A percentile compares a stretch with the other conserved stretches of the same genome.
phyloP scores from a whole-genome alignment of 2,888 invertebrate genomes.

The Rhamnusium bicolor region DNA sequence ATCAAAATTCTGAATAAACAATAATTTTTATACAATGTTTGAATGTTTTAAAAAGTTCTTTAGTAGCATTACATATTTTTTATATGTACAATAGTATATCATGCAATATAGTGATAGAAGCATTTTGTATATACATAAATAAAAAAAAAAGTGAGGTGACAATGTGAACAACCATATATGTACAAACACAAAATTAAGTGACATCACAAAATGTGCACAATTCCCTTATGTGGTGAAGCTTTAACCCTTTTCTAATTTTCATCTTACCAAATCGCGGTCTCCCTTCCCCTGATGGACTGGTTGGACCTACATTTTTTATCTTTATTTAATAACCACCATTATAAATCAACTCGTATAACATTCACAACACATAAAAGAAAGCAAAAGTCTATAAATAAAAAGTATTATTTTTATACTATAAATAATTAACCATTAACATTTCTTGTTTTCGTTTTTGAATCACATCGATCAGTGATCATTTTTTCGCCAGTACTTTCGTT shows the following conservation, averaged over 20 bases:
- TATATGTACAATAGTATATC: background rate
- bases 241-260: slow-evolving; percentile 26
- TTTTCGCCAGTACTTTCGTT: too few relatives aligned
- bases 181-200: slow-evolving; percentile 28
- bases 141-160: slow-evolving; percentile 17
- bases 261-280: slow-evolving; percentile 68
- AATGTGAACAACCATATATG: slow-evolving; percentile 1
- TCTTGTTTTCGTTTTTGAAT: too few relatives aligned
- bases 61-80: too few relatives aligned
- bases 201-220: slow-evolving; percentile 48
- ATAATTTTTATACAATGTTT: too few relatives aligned
- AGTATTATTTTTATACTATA: too few relatives aligned
- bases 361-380: too few relatives aligned
- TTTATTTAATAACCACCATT: slow-evolving; percentile 22
- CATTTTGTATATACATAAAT: slow-evolving; percentile 1
- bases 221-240: slow-evolving; percentile 37
- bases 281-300: slow-evolving; percentile 65
- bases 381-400: too few relatives aligned
- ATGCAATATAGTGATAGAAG: background rate
- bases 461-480: too few relatives aligned
- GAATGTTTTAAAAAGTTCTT: too few relatives aligned
- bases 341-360: background rate
- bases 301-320: slow-evolving; percentile 63
- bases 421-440: too few relatives aligned
- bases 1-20: too few relatives aligned